Evolutionary conservation across 2,888 invertebrate species (phyloP), one percentile per base, ranked within the genome.

Genomic region (Gortyna flavago): DNA sequence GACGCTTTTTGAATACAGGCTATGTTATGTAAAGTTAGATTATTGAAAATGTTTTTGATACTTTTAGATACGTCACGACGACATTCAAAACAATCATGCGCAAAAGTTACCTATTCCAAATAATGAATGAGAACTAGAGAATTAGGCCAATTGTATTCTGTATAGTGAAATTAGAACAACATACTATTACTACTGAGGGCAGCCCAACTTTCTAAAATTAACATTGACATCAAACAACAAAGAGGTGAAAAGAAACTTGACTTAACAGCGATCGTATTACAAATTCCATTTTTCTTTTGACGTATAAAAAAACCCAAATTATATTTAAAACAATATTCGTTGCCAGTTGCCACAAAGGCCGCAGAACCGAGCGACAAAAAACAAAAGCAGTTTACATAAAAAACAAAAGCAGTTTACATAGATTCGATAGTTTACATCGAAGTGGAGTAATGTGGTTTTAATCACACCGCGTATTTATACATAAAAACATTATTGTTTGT

Each of bases 361-460:
- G 16, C n/a, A 69, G 32, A 48, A 5, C n/a, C 44, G 32, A 54
- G 38, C 41, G 21, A 71, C 71, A 64, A 29, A 82, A n/a, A 75
- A 85, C 85, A 73, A 80, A 80, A 18, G 62, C 2, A 25, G 65
- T 44, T 68, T 38, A 32, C 41, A 18, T 71, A 35, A n/a, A n/a
- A n/a, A 75, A 85, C 85, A 73, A 80, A 80, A 18, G 62, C 2
- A 25, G 65, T 44, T 68, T 38, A 32, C 41, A 18, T 71, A 35
- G 54, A 70, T 51, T 69, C 32, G 35, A 71, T 85, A 48, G 66
- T 71, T 69, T 66, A 66, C 73, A 48, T 62, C n/a, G 41, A 51
- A 54, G 21, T 41, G 32, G 16, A 75, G 65, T 88, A 87, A 88
- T 88, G 88, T 71, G 65, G 74, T 87, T 88, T 87, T 88, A 88